A percentile compares a stretch with the other conserved stretches of the same genome.
phyloP scores from a whole-genome alignment of 2,113 vertebrate genomes.

The Grantiella picta region DNA sequence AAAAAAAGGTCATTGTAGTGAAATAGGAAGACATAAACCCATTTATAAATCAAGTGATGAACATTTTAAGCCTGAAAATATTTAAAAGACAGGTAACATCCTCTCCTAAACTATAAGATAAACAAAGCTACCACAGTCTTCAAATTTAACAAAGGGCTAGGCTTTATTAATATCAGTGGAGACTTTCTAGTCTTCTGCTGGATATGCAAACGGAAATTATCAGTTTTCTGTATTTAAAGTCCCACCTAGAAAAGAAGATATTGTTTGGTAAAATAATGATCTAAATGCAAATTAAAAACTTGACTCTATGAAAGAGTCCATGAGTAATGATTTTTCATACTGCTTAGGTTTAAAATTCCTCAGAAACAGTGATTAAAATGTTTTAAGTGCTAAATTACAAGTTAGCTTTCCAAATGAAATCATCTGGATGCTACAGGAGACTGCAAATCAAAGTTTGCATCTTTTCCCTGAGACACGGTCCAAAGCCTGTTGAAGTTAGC shows the following conservation, averaged over 20 bases:
- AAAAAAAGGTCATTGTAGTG: background rate
- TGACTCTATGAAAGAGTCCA: background rate
- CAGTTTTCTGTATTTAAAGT: background rate
- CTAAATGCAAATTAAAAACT: background rate
- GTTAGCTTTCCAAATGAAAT: constrained; percentile 4
- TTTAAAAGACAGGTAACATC: background rate
- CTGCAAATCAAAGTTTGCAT: constrained; percentile 1
- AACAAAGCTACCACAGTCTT: background rate
- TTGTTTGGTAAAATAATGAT: background rate
- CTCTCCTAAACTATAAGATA: background rate
- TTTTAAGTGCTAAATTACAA: constrained; percentile 30
- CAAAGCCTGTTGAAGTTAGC: background rate
- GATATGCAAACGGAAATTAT: background rate
- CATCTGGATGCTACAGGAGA: background rate
- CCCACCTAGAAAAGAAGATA: background rate
- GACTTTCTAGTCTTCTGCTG: background rate
- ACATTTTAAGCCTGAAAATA: background rate
- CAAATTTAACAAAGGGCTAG: background rate
- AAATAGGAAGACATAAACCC: background rate
- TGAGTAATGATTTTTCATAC: background rate
- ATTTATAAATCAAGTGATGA: background rate
- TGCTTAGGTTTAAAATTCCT: constrained; percentile 26
- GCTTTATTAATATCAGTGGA: background rate
- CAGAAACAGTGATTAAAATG: background rate
- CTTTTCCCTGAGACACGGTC: background rate